Conservation (phyloP, 2,797 vertebrate species). For the Hephaestus fuliginosus region DNA sequence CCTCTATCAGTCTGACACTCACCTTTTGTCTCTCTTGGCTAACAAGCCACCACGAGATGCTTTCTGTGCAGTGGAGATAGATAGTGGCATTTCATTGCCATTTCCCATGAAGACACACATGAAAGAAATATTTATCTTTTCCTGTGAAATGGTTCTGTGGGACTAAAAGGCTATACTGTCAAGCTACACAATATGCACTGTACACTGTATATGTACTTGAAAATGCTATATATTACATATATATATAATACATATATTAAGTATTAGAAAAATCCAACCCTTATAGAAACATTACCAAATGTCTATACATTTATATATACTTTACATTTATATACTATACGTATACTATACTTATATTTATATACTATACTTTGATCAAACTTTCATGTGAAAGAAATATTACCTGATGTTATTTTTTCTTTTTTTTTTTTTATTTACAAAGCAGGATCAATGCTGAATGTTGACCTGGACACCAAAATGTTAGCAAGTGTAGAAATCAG, state of each 20-base stretch:
- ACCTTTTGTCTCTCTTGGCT: conserved; percentile 77
- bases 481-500: neutral
- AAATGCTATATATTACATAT: neutral
- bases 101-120: conserved; percentile 89
- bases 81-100: conserved; percentile 75
- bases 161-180: conserved; percentile 1
- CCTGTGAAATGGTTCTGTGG: conserved; percentile 40
- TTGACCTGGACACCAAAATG: neutral
- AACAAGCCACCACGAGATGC: conserved; percentile 71
- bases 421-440: neutral
- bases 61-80: conserved; percentile 50
- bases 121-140: conserved; percentile 52
- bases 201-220: neutral
- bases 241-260: too few species aligned
- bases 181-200: neutral
- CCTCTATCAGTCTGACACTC: conserved; percentile 79
- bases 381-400: neutral
- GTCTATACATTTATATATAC: too few species aligned
- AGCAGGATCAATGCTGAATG: neutral
- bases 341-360: too few species aligned
- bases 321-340: too few species aligned
- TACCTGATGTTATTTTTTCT: neutral
- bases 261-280: too few species aligned
- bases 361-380: neutral
- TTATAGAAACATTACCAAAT: neutral